Percentiles rank a stretch among this genome's conserved stretches.
These are phyloP conservation scores for Desmophyllum pertusum DNA, from an alignment of 92 coral and sea anemone genomes.

Conservation along the genomic window DNA sequence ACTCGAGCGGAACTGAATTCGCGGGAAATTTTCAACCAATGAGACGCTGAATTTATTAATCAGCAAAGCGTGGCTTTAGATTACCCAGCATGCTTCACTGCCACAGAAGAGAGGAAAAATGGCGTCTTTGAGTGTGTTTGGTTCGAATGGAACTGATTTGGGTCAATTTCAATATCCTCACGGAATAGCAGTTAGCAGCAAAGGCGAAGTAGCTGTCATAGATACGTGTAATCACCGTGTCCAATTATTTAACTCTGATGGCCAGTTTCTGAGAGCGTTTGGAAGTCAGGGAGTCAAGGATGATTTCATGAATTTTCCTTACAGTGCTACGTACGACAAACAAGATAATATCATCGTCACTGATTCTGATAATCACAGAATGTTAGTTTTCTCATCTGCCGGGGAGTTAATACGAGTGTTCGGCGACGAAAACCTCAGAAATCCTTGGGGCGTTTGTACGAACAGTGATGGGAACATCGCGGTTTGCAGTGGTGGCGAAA, in stretches of 20 bases:
- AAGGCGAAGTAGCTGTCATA: constrained; percentile 62
- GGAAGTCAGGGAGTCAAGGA: constrained; percentile 50
- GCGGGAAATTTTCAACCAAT: constrained; percentile 45
- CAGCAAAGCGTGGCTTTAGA: constrained; percentile 26
- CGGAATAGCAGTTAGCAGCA: constrained; percentile 53
- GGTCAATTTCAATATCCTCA: constrained; percentile 55
- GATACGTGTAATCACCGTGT: constrained; percentile 62
- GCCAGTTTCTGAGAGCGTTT: constrained; percentile 47
- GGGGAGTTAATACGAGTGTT: constrained; percentile 52
- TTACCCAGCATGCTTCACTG: constrained; percentile 26
- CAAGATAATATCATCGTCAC: constrained; percentile 60
- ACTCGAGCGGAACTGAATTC: not conserved
- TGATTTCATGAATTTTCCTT: constrained; percentile 59
- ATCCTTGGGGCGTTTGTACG: constrained; percentile 63
- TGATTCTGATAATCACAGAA: constrained; percentile 66
- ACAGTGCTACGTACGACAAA: constrained; percentile 51
- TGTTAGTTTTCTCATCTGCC: constrained; percentile 45
- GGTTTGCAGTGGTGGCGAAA: constrained; percentile 54
- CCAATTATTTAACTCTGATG: constrained; percentile 51
- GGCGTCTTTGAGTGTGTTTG: constrained; percentile 43
- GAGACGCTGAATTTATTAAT: not conserved
- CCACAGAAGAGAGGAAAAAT: constrained; percentile 5
- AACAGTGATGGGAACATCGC: constrained; percentile 55
- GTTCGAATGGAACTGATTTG: constrained; percentile 32
- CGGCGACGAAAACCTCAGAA: constrained; percentile 41